phyloP scores from a whole-genome alignment of 2,113 vertebrate genomes.

The Sclerurus mexicanus region DNA sequence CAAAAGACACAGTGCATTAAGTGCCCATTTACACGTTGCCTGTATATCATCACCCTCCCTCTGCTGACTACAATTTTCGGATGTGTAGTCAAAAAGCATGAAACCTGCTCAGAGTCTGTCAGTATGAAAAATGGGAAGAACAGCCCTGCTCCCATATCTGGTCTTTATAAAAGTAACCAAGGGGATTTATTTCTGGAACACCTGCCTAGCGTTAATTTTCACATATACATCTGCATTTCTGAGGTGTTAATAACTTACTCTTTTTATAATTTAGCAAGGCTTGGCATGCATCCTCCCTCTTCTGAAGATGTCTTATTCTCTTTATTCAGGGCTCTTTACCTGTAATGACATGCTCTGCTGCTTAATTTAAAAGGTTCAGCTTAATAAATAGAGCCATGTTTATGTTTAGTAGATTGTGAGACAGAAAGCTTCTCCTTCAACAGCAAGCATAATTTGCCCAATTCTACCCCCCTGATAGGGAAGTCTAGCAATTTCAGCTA shows the following conservation, averaged over 20 bases:
- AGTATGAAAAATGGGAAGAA: neutral
- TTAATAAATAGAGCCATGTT: neutral
- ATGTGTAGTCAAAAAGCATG: neutral
- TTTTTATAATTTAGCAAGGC: neutral
- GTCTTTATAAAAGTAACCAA: neutral
- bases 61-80: neutral
- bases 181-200: neutral
- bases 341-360: neutral
- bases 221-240: neutral
- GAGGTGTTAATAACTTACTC: slow-evolving; percentile 12
- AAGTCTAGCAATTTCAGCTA: neutral
- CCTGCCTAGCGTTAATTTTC: neutral
- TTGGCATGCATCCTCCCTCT: neutral
- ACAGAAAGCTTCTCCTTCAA: neutral
- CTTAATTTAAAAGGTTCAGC: neutral
- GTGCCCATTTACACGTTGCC: rapidly evolving
- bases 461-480: neutral
- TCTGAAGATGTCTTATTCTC: neutral
- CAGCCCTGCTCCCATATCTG: neutral
- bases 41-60: neutral
- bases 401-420: neutral
- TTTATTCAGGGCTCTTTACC: neutral
- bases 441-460: neutral
- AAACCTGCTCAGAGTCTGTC: neutral
- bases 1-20: neutral